These are phyloP conservation scores for Gephyroberyx darwinii DNA, from an alignment of 2,797 vertebrate genomes.

Conservation along the genomic window DNA sequence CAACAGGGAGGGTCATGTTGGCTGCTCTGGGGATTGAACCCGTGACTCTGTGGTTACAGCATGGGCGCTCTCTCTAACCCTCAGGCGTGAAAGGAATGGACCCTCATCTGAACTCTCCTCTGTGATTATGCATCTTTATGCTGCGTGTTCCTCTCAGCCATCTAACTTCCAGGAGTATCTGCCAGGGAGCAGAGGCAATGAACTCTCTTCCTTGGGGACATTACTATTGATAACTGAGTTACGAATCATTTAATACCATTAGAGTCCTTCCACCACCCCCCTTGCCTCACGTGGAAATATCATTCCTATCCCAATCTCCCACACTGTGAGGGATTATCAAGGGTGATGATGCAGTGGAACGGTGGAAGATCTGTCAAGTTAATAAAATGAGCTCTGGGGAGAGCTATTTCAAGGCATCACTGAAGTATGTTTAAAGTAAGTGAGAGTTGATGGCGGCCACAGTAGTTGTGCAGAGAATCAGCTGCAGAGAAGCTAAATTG, in stretches of 20 bases:
- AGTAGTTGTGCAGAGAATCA: slow-evolving; percentile 30
- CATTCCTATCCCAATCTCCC: slow-evolving; percentile 39
- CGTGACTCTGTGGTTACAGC: background rate
- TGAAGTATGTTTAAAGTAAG: slow-evolving; percentile 68
- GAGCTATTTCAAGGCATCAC: slow-evolving; percentile 56
- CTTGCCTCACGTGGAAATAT: slow-evolving; percentile 64
- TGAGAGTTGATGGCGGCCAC: slow-evolving; percentile 43
- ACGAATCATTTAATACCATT: slow-evolving; percentile 78
- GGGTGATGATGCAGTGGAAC: slow-evolving; percentile 69
- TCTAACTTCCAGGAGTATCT: slow-evolving; percentile 44
- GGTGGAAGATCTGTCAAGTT: slow-evolving; percentile 71
- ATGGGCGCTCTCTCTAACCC: background rate
- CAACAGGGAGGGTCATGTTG: background rate
- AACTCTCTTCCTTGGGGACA: slow-evolving; percentile 65
- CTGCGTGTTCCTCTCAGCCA: slow-evolving; percentile 29
- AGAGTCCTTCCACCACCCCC: slow-evolving; percentile 51
- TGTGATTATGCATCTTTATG: slow-evolving; percentile 17
- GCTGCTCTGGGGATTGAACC: background rate
- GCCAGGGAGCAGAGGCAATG: slow-evolving; percentile 41
- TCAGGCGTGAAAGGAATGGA: background rate
- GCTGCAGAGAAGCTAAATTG: slow-evolving; percentile 49
- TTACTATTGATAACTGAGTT: slow-evolving; percentile 73
- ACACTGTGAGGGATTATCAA: slow-evolving; percentile 65
- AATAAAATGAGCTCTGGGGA: slow-evolving; percentile 74
- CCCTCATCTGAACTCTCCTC: slow-evolving; percentile 2